Evolutionary conservation across 2,797 vertebrate genomes (phyloP), one percentile per base, ranked within the genome.

Genomic region (Meriones psammophilus): DNA sequence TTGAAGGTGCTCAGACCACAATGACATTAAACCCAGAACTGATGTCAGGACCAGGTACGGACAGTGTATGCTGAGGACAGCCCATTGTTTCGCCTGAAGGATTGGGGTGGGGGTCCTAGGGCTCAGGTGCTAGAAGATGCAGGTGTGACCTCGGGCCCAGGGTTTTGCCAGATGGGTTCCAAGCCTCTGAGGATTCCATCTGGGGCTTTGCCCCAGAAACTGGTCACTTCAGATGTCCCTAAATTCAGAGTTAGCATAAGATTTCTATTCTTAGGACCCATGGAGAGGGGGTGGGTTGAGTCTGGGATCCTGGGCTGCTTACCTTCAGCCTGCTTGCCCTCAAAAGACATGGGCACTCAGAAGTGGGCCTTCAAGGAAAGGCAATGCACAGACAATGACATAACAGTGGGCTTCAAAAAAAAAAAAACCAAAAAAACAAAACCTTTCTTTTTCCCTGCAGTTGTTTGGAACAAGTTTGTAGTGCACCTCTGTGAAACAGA

Each of bases 381-480:
- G 87, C 97, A 84, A 88, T 94, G 97, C 97, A 98, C 96, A 98
- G 97, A 97, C 86, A 97, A 46, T 98, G 96, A 96, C 98, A 98
- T 98, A 98, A 98, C 95, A 28, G 83, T 97, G 98, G 97, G 98
- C 97, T 99, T 96, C 98, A 39, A 81, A 64, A 58, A 42, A 46
- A 20, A 81, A 5, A 8, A 73, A 74, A 22, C 30, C 22, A 42
- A 42, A 4, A 42, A 42, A 42, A 42, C 98, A 39, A 81, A 50
- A 54, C 7, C 62, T 5, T 91, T 17, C 73, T 77, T 89, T 92
- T 91, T 91, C 18, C 88, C 91, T 83, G 50, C 54, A 85, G 15
- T 79, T 54, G 42, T 62, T 9, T 13, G 50, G 84, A 26, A 4
- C 15, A 58, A 50, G 56, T 58, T 39, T 36, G 42, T 68, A 39